Conservation (phyloP, 92 coral and sea anemone genomes). For the Phenganax stokvisi region DNA sequence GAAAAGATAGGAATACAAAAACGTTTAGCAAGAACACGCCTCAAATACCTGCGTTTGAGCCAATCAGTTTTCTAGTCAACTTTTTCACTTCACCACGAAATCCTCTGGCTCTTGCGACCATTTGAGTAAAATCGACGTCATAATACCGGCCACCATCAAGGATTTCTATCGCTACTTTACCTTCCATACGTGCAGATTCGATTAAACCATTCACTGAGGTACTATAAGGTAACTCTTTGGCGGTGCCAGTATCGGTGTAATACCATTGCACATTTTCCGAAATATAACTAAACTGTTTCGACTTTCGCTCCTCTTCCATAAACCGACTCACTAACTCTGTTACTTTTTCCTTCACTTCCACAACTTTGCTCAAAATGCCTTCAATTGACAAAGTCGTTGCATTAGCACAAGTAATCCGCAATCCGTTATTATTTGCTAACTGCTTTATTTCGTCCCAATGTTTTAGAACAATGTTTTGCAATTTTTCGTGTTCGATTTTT, state of each 20-base stretch:
- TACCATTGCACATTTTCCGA: constrained; percentile 33
- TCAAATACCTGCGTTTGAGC: constrained; percentile 25
- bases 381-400: constrained; percentile 30
- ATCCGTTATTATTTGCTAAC: neutral
- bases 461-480: neutral
- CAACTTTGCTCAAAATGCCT: constrained; percentile 42
- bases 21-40: neutral
- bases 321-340: neutral
- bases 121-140: constrained; percentile 14
- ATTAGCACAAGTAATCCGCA: constrained; percentile 42
- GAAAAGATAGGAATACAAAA: neutral
- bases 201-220: neutral
- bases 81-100: neutral
- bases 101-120: constrained; percentile 15
- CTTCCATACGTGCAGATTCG: constrained; percentile 13
- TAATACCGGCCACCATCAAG: constrained; percentile 10
- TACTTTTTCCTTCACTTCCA: constrained; percentile 3
- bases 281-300: constrained; percentile 5
- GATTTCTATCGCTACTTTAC: neutral
- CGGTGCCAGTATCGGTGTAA: constrained; percentile 2
- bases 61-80: constrained; percentile 30
- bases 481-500: neutral
- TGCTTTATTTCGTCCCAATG: neutral
- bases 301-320: constrained; percentile 19
- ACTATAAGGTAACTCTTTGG: constrained; percentile 4